Conservation (phyloP, 2,797 vertebrate species). For the Luscinia luscinia region DNA sequence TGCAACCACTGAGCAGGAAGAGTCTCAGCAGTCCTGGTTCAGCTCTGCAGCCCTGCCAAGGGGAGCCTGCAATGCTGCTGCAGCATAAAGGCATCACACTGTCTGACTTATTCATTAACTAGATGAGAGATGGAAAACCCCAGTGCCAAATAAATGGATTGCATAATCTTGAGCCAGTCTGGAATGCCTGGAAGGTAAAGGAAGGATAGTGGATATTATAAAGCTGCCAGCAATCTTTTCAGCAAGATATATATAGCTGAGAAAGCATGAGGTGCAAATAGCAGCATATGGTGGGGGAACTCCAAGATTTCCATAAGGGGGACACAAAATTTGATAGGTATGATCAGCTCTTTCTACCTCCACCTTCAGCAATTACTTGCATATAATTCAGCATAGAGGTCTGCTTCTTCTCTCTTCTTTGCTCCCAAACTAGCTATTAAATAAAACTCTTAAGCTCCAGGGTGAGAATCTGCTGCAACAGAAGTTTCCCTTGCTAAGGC, state of each 20-base stretch:
- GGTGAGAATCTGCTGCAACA: neutral
- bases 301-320: neutral
- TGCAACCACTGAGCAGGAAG: neutral
- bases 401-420: neutral
- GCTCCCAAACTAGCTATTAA: constrained; percentile 11
- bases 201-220: neutral
- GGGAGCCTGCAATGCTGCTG: neutral
- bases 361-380: neutral
- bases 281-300: neutral
- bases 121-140: neutral
- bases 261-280: neutral
- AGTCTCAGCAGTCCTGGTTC: neutral
- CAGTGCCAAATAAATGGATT: neutral
- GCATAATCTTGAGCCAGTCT: neutral
- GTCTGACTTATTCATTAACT: neutral
- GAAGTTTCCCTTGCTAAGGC: neutral
- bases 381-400: neutral
- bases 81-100: neutral
- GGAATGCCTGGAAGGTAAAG: neutral
- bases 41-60: neutral
- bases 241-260: neutral
- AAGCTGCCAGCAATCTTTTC: neutral
- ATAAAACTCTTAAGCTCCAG: neutral
- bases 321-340: neutral
- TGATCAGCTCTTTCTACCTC: neutral